Conservation (phyloP, 2,113 vertebrate genomes). For the Ondatra zibethicus region DNA sequence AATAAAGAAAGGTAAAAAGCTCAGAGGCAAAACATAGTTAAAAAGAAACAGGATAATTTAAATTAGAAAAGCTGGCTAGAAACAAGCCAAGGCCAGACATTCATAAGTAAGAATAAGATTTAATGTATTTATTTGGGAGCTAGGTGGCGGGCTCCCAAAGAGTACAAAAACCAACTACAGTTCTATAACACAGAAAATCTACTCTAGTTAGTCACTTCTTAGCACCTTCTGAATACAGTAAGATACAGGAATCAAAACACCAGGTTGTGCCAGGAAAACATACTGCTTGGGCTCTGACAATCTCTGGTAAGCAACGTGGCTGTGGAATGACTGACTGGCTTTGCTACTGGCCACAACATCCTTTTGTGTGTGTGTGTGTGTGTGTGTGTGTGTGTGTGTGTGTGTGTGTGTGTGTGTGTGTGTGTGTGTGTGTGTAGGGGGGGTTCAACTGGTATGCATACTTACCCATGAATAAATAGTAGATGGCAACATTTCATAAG, state of each 20-base stretch:
- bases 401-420: too few species aligned
- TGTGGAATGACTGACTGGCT: neutral
- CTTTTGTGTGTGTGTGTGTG: too few species aligned
- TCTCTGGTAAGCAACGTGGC: neutral
- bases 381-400: too few species aligned
- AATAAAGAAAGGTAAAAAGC: neutral
- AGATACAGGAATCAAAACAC: slow-evolving; percentile 2
- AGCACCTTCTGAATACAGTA: slow-evolving; percentile 20
- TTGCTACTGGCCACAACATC: neutral
- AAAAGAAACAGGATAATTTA: neutral
- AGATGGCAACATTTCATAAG: neutral
- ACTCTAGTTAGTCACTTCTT: neutral
- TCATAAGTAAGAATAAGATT: neutral
- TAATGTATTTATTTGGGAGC: neutral
- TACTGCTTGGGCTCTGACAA: neutral
- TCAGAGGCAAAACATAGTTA: neutral
- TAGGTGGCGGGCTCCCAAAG: neutral
- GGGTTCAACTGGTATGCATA: neutral
- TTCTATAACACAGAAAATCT: neutral
- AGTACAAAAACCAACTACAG: neutral
- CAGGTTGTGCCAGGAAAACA: neutral
- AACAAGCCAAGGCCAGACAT: neutral
- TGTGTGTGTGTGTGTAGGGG: neutral
- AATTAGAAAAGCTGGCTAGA: neutral
- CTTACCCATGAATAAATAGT: neutral